phyloP scores from a whole-genome alignment of 2,797 vertebrate species.

The Artibeus lituratus region DNA sequence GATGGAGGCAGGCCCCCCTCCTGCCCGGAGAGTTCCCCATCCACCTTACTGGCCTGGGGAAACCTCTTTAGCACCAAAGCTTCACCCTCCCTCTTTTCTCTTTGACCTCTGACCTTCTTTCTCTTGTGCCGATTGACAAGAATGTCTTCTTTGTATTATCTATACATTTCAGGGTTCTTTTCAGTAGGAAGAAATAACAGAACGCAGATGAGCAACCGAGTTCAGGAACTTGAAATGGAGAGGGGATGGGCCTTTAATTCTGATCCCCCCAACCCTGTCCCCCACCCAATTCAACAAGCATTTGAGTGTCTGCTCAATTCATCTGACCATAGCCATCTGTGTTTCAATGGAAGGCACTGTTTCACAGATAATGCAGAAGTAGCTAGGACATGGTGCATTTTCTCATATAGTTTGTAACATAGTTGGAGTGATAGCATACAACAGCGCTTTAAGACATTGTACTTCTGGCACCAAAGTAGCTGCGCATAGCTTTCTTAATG shows the following conservation, averaged over 20 bases:
- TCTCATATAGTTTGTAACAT: not conserved
- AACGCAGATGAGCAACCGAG: not conserved
- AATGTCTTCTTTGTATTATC: slow-evolving; percentile 9
- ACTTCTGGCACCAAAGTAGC: not conserved
- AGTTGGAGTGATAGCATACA: not conserved
- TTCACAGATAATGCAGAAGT: not conserved
- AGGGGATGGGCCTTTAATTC: not conserved
- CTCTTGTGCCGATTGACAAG: not conserved
- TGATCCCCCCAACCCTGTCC: not conserved
- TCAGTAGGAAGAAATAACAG: not conserved
- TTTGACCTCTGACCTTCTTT: slow-evolving; percentile 33
- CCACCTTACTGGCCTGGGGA: not conserved
- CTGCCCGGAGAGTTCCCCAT: not conserved
- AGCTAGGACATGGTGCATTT: not conserved
- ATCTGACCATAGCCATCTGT: not conserved
- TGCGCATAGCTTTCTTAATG: not conserved
- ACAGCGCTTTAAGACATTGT: not conserved
- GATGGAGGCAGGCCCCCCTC: not conserved
- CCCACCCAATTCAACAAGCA: not conserved
- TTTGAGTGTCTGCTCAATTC: not conserved
- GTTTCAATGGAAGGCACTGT: not conserved
- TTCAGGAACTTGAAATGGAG: not conserved
- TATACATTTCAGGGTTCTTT: not conserved
- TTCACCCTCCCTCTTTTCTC: not conserved
- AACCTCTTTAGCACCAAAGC: not conserved